Conservation (phyloP, 2,888 invertebrate species). For the Rosalia funebris region DNA sequence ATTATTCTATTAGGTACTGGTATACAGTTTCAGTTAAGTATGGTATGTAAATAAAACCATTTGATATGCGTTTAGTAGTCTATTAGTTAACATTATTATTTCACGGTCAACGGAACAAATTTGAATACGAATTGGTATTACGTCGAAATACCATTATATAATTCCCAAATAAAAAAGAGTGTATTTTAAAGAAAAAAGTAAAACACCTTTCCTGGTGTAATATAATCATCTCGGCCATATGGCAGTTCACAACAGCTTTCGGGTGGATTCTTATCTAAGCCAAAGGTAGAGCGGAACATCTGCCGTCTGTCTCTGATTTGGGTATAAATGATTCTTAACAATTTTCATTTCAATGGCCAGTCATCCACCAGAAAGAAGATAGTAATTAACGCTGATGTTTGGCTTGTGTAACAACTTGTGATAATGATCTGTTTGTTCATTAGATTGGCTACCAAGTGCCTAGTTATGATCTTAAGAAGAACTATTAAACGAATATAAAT, state of each 20-base stretch:
- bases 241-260: constrained; percentile 19
- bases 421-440: too few species aligned
- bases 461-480: too few species aligned
- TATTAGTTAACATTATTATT: constrained; percentile 7
- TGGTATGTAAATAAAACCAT: constrained; percentile 4
- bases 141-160: background rate
- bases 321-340: constrained; percentile 13
- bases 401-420: too few species aligned
- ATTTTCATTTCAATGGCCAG: background rate
- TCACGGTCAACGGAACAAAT: constrained; percentile 18
- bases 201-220: constrained; percentile 13
- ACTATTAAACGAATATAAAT: too few species aligned
- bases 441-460: too few species aligned
- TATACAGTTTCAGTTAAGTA: background rate
- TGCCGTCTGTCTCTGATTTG: constrained; percentile 29
- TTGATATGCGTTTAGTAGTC: background rate
- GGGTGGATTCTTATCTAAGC: constrained; percentile 21
- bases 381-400: too few species aligned
- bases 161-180: background rate
- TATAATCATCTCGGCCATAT: constrained; percentile 16
- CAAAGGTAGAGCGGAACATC: constrained; percentile 20
- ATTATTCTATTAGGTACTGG: background rate
- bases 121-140: constrained; percentile 16
- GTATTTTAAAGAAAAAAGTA: constrained; percentile 2
- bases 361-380: background rate